Conservation (phyloP, 2,113 vertebrate species). For the Toxotes jaculatrix region DNA sequence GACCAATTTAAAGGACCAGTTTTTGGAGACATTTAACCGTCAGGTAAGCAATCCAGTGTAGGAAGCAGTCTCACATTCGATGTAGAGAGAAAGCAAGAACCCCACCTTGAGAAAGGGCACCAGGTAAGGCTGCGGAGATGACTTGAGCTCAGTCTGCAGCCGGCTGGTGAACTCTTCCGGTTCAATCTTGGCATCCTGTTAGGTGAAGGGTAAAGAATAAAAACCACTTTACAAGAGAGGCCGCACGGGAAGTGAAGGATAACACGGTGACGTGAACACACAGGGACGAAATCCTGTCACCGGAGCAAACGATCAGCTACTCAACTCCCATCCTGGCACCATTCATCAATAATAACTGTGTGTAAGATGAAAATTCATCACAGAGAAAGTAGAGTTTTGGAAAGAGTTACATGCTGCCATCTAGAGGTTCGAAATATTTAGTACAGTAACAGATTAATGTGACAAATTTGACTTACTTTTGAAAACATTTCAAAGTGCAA, state of each 20-base stretch:
- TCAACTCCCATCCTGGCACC: slow-evolving; percentile 2
- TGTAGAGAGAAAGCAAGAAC: neutral
- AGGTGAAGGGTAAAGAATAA: neutral
- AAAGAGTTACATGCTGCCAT: slow-evolving; percentile 77
- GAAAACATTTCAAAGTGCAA: neutral
- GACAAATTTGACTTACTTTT: neutral
- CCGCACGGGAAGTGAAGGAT: slow-evolving; percentile 2
- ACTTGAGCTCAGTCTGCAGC: slow-evolving; percentile 91
- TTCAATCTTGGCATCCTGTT: slow-evolving; percentile 91
- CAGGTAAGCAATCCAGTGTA: neutral
- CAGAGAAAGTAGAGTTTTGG: neutral
- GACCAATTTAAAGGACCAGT: neutral
- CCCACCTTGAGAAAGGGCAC: slow-evolving; percentile 92
- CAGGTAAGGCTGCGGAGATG: slow-evolving; percentile 92
- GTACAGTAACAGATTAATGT: slow-evolving; percentile 41
- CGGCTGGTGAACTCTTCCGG: slow-evolving; percentile 92
- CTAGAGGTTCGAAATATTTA: slow-evolving; percentile 68
- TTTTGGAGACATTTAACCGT: neutral
- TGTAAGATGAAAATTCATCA: slow-evolving; percentile 20
- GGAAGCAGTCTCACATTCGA: neutral
- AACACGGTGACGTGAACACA: slow-evolving; percentile 22
- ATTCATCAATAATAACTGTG: slow-evolving; percentile 40
- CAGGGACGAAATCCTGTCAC: slow-evolving; percentile 30
- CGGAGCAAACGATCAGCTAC: slow-evolving; percentile 18
- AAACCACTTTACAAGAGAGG: slow-evolving; percentile 5